A percentile compares a stretch with the other conserved stretches of the same genome.
Conservation (phyloP, 2,113 vertebrate genomes). For the Dipodomys stephensi region DNA sequence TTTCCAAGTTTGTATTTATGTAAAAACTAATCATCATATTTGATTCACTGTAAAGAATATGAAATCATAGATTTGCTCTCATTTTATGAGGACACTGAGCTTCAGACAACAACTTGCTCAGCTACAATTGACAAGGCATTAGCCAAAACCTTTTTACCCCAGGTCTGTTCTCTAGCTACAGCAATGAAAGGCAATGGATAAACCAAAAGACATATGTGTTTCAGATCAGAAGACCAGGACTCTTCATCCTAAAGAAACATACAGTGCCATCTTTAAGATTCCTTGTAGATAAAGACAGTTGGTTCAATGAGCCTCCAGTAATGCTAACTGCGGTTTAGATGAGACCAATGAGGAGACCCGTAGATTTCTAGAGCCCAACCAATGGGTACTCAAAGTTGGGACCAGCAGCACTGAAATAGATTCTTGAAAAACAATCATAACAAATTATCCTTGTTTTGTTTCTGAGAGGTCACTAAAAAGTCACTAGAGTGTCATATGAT, state of each 20-base stretch:
- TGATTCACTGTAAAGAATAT: not conserved
- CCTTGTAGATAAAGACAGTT: not conserved
- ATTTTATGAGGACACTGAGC: not conserved
- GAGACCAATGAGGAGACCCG: not conserved
- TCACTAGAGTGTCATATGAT: not conserved
- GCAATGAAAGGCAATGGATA: not conserved
- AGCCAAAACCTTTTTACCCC: not conserved
- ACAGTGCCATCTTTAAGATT: no score
- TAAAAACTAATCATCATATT: not conserved
- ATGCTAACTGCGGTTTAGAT: not conserved
- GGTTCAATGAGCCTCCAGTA: not conserved
- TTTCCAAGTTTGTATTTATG: constrained; percentile 32
- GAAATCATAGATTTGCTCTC: not conserved
- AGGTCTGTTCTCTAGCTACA: not conserved
- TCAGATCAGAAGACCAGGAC: not conserved
- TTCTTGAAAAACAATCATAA: not conserved
- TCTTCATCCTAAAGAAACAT: not conserved
- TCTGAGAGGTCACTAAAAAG: not conserved
- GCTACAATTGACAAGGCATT: not conserved
- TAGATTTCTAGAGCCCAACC: not conserved
- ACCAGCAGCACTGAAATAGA: not conserved
- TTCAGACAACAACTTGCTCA: not conserved
- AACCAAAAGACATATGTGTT: not conserved
- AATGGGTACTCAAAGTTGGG: not conserved
- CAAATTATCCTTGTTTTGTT: not conserved